Evolutionary conservation across 2,113 vertebrate species (phyloP).

Genomic region (Eublepharis macularius): DNA sequence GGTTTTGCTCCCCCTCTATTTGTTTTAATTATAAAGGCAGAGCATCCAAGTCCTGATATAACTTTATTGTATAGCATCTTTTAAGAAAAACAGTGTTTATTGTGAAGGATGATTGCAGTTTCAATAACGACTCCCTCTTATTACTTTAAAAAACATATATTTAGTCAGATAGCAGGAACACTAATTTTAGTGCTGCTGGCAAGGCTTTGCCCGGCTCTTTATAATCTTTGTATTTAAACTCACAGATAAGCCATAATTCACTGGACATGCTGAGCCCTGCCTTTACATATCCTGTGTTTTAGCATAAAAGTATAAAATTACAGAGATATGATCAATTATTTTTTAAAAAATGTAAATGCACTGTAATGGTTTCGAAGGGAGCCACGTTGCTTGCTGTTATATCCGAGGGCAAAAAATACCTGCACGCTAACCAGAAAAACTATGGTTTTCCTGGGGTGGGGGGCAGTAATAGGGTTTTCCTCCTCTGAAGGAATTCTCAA

Average conservation of each 20-base stretch:
- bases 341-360: conserved; percentile 49
- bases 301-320: conserved; percentile 71
- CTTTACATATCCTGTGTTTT: conserved; percentile 66
- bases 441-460: conserved; percentile 38
- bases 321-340: conserved; percentile 71
- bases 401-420: conserved; percentile 63
- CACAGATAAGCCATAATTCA: conserved; percentile 72
- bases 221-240: conserved; percentile 73
- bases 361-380: conserved; percentile 53
- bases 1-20: conserved; percentile 44
- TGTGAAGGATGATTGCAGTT: conserved; percentile 72
- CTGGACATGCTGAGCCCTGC: conserved; percentile 60
- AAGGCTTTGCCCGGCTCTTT: conserved; percentile 62
- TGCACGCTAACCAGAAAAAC: conserved; percentile 36
- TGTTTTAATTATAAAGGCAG: conserved; percentile 64
- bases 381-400: conserved; percentile 47
- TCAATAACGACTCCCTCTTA: conserved; percentile 69
- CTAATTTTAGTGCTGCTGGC: conserved; percentile 74
- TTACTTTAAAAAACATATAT: conserved; percentile 69
- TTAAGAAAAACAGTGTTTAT: conserved; percentile 72
- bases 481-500: conserved; percentile 43
- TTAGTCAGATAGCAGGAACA: conserved; percentile 70
- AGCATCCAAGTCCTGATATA: conserved; percentile 54
- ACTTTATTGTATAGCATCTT: conserved; percentile 61
- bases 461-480: conserved; percentile 53